Percentiles rank a stretch among this genome's conserved stretches.
Conservation (phyloP, 2,888 invertebrate genomes). For the Eupithecia tripunctaria region DNA sequence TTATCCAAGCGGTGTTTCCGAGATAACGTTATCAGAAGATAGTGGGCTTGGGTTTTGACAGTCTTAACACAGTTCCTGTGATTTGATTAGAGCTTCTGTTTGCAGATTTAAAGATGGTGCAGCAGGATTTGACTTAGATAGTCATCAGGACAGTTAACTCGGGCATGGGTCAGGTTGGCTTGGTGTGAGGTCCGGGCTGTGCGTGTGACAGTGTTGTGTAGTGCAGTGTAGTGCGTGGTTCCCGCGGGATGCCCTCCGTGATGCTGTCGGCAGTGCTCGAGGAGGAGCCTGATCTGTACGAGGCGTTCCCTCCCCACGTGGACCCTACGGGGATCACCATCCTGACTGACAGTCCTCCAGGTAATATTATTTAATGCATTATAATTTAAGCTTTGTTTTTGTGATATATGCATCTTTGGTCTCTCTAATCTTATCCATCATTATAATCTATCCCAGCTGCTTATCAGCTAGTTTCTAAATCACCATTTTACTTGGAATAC, state of each 20-base stretch:
- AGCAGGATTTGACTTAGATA: slow-evolving; percentile 84
- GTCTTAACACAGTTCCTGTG: slow-evolving; percentile 59
- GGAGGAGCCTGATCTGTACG: slow-evolving; percentile 90
- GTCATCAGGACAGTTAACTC: slow-evolving; percentile 54
- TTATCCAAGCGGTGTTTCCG: slow-evolving; percentile 57
- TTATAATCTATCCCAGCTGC: not conserved
- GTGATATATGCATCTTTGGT: not conserved
- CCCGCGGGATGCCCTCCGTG: slow-evolving; percentile 84
- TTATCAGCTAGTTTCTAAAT: not conserved
- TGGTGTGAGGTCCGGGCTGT: slow-evolving; percentile 70
- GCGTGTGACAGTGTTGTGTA: slow-evolving; percentile 67
- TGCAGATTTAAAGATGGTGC: slow-evolving; percentile 84
- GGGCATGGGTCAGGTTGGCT: slow-evolving; percentile 73
- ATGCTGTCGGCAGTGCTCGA: slow-evolving; percentile 90
- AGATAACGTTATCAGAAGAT: slow-evolving; percentile 65
- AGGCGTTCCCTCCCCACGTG: slow-evolving; percentile 92
- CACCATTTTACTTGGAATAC: not conserved
- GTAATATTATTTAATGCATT: slow-evolving; percentile 51
- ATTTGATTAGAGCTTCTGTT: slow-evolving; percentile 61
- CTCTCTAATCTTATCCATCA: not conserved
- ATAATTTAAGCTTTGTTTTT: not conserved
- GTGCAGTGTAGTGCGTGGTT: slow-evolving; percentile 73
- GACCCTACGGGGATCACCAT: slow-evolving; percentile 91
- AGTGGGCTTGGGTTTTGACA: slow-evolving; percentile 55
- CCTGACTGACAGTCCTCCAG: slow-evolving; percentile 87